Base-by-base conservation (phyloP, 2,113 vertebrate genomes). In the Chaetorhynchus papuensis region DNA sequence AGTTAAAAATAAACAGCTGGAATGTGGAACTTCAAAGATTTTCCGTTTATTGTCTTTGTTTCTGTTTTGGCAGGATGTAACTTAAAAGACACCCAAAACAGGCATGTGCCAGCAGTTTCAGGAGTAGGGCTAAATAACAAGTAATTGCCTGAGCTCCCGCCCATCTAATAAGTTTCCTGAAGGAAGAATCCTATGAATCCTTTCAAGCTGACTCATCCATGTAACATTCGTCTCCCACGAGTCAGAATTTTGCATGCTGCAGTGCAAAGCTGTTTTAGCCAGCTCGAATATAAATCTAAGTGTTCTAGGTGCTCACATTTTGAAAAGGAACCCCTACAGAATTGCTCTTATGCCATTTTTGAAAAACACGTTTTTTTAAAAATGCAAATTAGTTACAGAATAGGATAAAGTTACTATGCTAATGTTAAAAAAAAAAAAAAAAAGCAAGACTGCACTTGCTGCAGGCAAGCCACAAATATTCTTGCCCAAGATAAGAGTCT, bases 1-100 rank as follows among this genome's bases (percentile, higher is more conserved):
- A 95, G 88, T 88, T 96, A 94, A 96, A 94, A 96, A 96, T 90
- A 94, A 95, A 79, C 78, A 85, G 70, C 69, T 71, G 88, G 81
- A 83, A 72, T 83, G 53, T 50, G 70, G 71, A 68, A 79, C 94
- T 91, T 94, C 95, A 94, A 85, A 89, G 90, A 54, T 83, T 90
- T 96, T 95, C 95, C 87, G 22, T 88, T 90, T 50, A 95, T 96
- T 97, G 93, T 94, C 89, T 90, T 42, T 2, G 5, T 63, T 85
- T 64, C 81, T 95, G 13, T 87, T 94, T 79, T 85, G 82, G 91
- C 84, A 96, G 93, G 57, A 50, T 80, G 59, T 8, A 50, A 61
- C 37, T 33, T 15, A 52, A 71, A 83, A 90, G 79, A 56, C 87
- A 89, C 87, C 52, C 66, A 42, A 59, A 83, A 0, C 54, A 85